phyloP scores from a whole-genome alignment of 2,888 invertebrate genomes.

The Carterocephalus palaemon region DNA sequence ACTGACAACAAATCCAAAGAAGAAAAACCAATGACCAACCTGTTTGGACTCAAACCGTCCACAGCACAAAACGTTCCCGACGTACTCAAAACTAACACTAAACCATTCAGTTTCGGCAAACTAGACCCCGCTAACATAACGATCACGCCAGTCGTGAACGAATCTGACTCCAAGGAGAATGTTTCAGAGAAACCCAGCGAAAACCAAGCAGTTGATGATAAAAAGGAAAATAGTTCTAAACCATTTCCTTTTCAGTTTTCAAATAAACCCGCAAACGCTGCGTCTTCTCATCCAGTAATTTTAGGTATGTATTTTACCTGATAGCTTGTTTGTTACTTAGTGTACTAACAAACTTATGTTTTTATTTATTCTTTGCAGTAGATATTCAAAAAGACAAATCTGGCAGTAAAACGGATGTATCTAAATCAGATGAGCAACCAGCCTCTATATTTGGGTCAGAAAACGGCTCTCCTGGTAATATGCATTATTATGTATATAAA shows the following conservation, averaged over 20 bases:
- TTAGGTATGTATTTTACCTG: constrained; percentile 38
- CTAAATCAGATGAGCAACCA: constrained; percentile 9
- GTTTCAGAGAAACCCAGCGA: constrained; percentile 39
- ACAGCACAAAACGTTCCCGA: constrained; percentile 46
- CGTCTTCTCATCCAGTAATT: constrained; percentile 35
- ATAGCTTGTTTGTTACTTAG: no score
- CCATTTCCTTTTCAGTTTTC: constrained; percentile 38
- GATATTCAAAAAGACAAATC: constrained; percentile 31
- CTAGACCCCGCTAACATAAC: constrained; percentile 35
- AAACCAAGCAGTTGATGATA: constrained; percentile 33
- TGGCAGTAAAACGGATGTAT: constrained; percentile 22
- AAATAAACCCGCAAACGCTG: constrained; percentile 36
- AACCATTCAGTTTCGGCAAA: constrained; percentile 38
- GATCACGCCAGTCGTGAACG: constrained; percentile 38
- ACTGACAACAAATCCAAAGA: constrained; percentile 38
- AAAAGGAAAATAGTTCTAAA: constrained; percentile 44
- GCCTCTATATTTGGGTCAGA: constrained; percentile 4
- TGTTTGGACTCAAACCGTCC: constrained; percentile 49
- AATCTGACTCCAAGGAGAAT: constrained; percentile 49
- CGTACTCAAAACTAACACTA: constrained; percentile 42
- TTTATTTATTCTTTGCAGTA: constrained; percentile 26
- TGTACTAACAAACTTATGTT: neutral
- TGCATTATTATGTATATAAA: no score
- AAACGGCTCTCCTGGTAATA: constrained; percentile 4
- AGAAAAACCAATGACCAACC: constrained; percentile 50